These are phyloP conservation scores for Carabus problematicus DNA, from an alignment of 2,888 invertebrate species.

Conservation along the genomic window DNA sequence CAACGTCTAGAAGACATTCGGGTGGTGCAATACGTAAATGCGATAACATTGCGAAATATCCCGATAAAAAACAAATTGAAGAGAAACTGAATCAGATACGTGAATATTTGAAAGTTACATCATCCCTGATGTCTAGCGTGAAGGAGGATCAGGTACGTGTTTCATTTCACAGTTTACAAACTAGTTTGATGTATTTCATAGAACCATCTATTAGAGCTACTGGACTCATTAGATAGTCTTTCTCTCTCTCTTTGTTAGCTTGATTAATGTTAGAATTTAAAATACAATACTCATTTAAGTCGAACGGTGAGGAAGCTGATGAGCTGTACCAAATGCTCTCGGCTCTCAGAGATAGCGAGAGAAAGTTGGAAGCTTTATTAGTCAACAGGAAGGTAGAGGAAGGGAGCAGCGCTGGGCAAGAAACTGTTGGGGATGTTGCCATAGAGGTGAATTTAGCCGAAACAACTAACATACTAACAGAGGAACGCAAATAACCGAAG, in stretches of 20 bases:
- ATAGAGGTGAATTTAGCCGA: conserved; percentile 30
- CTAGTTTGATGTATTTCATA: conserved; percentile 6
- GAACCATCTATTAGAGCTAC: background rate
- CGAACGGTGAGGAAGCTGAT: conserved; percentile 58
- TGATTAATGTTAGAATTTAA: conserved; percentile 10
- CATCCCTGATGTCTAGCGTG: conserved; percentile 73
- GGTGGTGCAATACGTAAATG: conserved; percentile 55
- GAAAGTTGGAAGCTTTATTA: conserved; percentile 68
- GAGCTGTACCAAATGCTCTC: conserved; percentile 72
- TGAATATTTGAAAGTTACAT: conserved; percentile 75
- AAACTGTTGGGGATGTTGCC: conserved; percentile 12
- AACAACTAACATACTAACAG: conserved; percentile 6
- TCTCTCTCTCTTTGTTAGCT: conserved; percentile 8
- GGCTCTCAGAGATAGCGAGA: conserved; percentile 74
- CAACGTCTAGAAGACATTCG: conserved; percentile 56
- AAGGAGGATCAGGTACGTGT: conserved; percentile 71
- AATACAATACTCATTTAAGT: conserved; percentile 40
- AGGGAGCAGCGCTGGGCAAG: background rate
- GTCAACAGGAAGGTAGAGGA: conserved; percentile 51
- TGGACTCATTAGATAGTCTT: too few relatives aligned
- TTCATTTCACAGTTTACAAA: conserved; percentile 15
- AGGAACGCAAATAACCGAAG: conserved; percentile 1
- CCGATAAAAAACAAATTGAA: conserved; percentile 73
- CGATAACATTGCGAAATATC: conserved; percentile 62
- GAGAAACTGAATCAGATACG: conserved; percentile 73